Evolutionary conservation across 2,113 vertebrate species (phyloP), one percentile per base, ranked within the genome.

Genomic region (rabbit (Oryctolagus cuniculus)): DNA sequence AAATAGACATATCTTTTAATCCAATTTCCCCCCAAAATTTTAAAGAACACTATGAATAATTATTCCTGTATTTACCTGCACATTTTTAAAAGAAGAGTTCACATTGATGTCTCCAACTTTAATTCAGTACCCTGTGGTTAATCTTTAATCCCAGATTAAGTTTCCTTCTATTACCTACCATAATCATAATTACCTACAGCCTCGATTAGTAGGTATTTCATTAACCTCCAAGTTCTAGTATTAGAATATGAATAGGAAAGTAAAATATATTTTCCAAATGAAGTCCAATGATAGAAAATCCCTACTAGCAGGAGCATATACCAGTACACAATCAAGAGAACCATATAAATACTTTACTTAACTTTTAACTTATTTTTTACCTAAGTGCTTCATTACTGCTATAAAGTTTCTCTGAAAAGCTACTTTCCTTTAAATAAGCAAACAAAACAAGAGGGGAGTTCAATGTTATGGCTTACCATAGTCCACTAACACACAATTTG

Each of bases 91-190:
- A 64, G 61, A 91, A 44, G 51, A 87, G 61, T 77, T 72, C 83
- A 78, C 49, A 75, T 2, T 55, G 34, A 24, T 87, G 31, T 83
- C 70, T 93, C 53, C 13, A 36, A 87, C n/a, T 88, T 75, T 77
- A 81, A 38, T 75, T 36, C 10, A 63, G 11, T 83, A 49, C 22
- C 16, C 19, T 77, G 36, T 25, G 27, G 38, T 58, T 96, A 70
- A 44, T 84, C 77, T 82, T 77, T 95, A 94, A 88, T 27, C 55
- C 44, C 67, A 87, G 75, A 70, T 74, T 90, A 73, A 81, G 51
- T 51, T 64, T 87, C 51, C 66, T 31, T 89, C 29, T 81, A 63
- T 24, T 53, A 81, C 63, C 51, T n/a, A 93, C 36, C 49, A 81
- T 51, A 51, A 13, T 74, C 31, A 86, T 69, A 34, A 58, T 44